Evolutionary conservation across 2,888 invertebrate species (phyloP), one percentile per base, ranked within the genome.

Genomic region (Coleophora flavipennella): DNA sequence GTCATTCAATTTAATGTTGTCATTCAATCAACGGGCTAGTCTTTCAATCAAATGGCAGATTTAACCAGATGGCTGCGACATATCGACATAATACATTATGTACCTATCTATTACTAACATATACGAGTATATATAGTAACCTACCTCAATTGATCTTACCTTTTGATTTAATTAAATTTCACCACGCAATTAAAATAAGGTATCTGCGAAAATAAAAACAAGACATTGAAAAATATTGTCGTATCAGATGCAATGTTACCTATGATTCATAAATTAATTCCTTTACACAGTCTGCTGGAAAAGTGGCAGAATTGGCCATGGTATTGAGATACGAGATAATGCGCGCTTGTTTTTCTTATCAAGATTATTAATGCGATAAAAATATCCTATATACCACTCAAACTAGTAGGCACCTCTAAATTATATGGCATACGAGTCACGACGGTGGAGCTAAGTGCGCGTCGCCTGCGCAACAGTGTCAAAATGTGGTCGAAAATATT

Each of bases 401-500:
- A 26, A 35, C 26, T 35, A 31, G n/a, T n/a, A n/a, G 20, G 3
- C 20, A 4, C 20, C 20, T 20, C 20, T 20, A 20, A 20, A 20
- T 6, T 20, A 20, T 3, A 20, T 34, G 33, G 26, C 33, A 31
- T 55, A 55, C 51, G 57, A 53, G 66, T 67, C 67, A 66, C 64
- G 67, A 56, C 65, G 41, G 52, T 57, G 56, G 44, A 46, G 49
- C 49, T 29, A 36, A 6, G 6, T 6, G 20, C 20, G 20, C 20
- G 20, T 20, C 20, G 20, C 20, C 36, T 41, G 40, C 40, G 41
- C 38, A 33, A 44, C 36, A 4, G 20, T 29, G 29, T 31, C 37
- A 77, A 72, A 70, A 84, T 84, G 83, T 70, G 62, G 57, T 64
- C 70, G 8, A 84, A 83, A 70, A 55, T 84, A 55, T 84, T 81